Conservation (phyloP, 2,797 vertebrate genomes). For the Gorsachius magnificus region DNA sequence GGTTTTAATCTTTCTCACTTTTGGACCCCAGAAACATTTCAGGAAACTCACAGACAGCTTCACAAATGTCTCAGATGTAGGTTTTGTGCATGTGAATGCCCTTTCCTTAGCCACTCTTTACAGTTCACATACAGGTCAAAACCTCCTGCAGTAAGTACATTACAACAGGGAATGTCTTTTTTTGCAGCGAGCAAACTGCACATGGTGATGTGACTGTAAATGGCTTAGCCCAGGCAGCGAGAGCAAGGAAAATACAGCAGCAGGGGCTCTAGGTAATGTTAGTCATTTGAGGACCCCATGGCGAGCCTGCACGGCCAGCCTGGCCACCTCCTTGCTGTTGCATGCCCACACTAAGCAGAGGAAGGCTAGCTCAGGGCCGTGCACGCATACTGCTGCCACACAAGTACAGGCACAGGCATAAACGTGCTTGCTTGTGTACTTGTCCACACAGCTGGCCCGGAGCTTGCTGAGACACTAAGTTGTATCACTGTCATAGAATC, state of each 20-base stretch:
- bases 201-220: accelerated
- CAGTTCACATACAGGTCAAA: background rate
- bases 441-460: background rate
- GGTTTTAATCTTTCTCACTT: background rate
- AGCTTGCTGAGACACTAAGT: background rate
- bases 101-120: background rate
- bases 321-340: background rate
- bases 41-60: background rate
- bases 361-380: background rate
- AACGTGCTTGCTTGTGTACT: background rate
- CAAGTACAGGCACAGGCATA: background rate
- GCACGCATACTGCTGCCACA: background rate
- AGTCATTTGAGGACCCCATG: background rate
- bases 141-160: background rate
- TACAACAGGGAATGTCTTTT: background rate
- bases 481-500: background rate
- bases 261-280: background rate
- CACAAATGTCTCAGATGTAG: background rate
- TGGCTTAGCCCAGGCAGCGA: background rate
- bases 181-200: background rate
- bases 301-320: accelerated
- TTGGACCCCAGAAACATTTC: background rate
- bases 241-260: background rate
- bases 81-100: background rate
- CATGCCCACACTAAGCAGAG: background rate